These are phyloP conservation scores for Heliconius ethilla DNA, from an alignment of 2,888 invertebrate species.

Conservation along the genomic window DNA sequence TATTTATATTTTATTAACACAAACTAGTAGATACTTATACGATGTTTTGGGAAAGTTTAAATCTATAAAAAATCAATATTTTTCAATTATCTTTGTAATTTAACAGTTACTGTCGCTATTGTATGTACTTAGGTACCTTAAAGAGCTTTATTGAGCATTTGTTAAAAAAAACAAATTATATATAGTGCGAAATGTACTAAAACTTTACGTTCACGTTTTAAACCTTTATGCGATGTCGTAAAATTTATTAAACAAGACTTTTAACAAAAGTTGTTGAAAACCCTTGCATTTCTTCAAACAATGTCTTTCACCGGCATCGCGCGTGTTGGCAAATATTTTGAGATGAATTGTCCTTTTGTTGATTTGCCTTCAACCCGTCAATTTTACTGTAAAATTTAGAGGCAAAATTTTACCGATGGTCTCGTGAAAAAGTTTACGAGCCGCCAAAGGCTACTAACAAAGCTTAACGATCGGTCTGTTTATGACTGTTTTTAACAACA, in stretches of 20 bases:
- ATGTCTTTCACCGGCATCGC: slow-evolving; percentile 55
- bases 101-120: neutral
- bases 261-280: slow-evolving; percentile 68
- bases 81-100: neutral
- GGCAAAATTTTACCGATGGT: slow-evolving; percentile 44
- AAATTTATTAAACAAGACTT: slow-evolving; percentile 61
- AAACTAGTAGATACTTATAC: neutral
- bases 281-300: slow-evolving; percentile 74
- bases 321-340: slow-evolving; percentile 68
- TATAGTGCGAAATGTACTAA: slow-evolving; percentile 31
- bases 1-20: neutral
- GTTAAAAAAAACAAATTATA: slow-evolving; percentile 3
- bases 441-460: slow-evolving; percentile 73
- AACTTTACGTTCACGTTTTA: slow-evolving; percentile 39
- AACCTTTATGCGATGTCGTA: slow-evolving; percentile 62
- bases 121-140: neutral
- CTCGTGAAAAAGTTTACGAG: slow-evolving; percentile 61
- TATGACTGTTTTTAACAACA: slow-evolving; percentile 65
- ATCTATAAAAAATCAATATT: too few relatives aligned
- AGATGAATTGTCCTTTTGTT: slow-evolving; percentile 59
- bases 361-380: slow-evolving; percentile 64
- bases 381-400: slow-evolving; percentile 60
- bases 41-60: neutral
- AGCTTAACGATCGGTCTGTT: slow-evolving; percentile 65
- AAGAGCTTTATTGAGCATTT: slow-evolving; percentile 9